phyloP scores from a whole-genome alignment of 2,888 invertebrate species.

The Rhingia campestris region DNA sequence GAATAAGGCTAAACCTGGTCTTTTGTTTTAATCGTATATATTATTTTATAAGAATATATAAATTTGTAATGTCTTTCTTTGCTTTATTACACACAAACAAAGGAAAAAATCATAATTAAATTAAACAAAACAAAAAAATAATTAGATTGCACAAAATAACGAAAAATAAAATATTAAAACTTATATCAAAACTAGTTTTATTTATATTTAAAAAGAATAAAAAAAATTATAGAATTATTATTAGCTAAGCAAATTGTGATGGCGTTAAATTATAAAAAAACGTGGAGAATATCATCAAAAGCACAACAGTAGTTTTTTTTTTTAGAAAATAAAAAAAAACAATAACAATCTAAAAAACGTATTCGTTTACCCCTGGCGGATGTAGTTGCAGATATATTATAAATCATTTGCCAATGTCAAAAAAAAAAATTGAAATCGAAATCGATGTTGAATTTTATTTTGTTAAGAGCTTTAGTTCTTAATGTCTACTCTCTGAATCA shows the following conservation, averaged over 20 bases:
- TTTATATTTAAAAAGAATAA: constrained; percentile 33
- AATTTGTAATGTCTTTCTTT: constrained; percentile 67
- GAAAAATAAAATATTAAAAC: constrained; percentile 52
- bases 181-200: constrained; percentile 57
- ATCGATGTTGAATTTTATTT: constrained; percentile 65
- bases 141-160: constrained; percentile 66
- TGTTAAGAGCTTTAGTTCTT: constrained; percentile 54
- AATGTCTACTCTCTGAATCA: constrained; percentile 54
- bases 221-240: constrained; percentile 51
- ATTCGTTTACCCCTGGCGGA: constrained; percentile 67
- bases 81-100: constrained; percentile 67
- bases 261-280: constrained; percentile 67
- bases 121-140: constrained; percentile 48
- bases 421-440: constrained; percentile 73
- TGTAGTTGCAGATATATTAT: constrained; percentile 32
- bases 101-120: constrained; percentile 38
- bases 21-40: constrained; percentile 39
- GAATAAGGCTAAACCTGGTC: constrained; percentile 67
- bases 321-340: constrained; percentile 12
- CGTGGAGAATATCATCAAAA: constrained; percentile 61
- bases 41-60: constrained; percentile 46
- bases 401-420: constrained; percentile 60
- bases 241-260: constrained; percentile 74
- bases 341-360: constrained; percentile 62
- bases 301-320: constrained; percentile 37